Evolutionary conservation across 2,888 invertebrate species (phyloP).

Genomic region (Spicauda simplicius): DNA sequence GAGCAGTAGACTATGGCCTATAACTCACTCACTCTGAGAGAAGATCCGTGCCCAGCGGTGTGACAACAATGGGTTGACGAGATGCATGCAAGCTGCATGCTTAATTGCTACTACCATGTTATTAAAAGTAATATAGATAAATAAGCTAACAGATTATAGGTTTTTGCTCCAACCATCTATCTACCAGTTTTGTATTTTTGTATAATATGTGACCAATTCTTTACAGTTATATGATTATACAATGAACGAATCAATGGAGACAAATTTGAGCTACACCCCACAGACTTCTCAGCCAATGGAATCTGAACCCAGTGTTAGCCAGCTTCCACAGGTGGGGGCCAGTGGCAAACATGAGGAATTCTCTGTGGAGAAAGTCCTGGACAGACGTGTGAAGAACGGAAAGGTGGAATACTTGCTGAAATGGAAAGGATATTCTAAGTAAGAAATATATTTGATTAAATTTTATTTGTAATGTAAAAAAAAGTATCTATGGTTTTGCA

Average conservation of each 20-base stretch:
- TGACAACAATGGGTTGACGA: too few species aligned
- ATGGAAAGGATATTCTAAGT: slow-evolving; percentile 88
- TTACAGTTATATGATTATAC: not conserved
- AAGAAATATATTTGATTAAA: slow-evolving; percentile 47
- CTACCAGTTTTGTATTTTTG: too few species aligned
- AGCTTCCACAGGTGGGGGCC: slow-evolving; percentile 48
- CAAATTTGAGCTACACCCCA: slow-evolving; percentile 15
- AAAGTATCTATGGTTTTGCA: too few species aligned
- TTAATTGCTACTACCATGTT: too few species aligned
- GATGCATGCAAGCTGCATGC: too few species aligned
- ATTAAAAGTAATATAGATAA: too few species aligned
- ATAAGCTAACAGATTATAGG: too few species aligned
- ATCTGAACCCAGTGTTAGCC: slow-evolving; percentile 35
- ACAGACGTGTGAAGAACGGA: slow-evolving; percentile 87
- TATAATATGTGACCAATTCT: not conserved
- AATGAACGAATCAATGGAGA: slow-evolving; percentile 31
- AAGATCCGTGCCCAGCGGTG: too few species aligned
- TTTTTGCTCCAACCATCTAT: too few species aligned
- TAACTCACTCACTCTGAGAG: too few species aligned
- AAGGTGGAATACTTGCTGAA: slow-evolving; percentile 88
- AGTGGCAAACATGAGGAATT: slow-evolving; percentile 86
- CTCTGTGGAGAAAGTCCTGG: slow-evolving; percentile 90
- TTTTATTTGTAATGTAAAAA: too few species aligned
- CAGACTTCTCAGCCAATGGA: slow-evolving; percentile 17
- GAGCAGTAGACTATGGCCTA: too few species aligned